These are phyloP conservation scores for Lithophane ornitopus DNA, from an alignment of 2,888 invertebrate species.

Conservation along the genomic window DNA sequence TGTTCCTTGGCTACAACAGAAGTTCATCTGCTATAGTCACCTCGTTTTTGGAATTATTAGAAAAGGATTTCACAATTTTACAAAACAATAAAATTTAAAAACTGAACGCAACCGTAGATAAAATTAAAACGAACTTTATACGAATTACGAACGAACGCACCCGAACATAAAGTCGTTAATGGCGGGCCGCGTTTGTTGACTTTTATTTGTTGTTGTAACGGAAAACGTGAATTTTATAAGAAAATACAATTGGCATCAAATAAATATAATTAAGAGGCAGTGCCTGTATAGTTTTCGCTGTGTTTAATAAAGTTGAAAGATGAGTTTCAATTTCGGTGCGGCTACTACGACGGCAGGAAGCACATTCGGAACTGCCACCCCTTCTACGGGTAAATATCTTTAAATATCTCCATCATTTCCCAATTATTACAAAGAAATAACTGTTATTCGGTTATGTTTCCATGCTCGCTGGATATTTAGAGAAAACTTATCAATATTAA, in stretches of 20 bases:
- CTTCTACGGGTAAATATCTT: conserved; percentile 77
- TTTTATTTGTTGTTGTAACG: conserved; percentile 65
- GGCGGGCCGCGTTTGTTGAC: conserved; percentile 62
- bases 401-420: not conserved
- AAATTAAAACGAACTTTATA: no score
- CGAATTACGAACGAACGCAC: conserved; percentile 30
- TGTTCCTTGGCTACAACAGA: not conserved
- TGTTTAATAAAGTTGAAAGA: conserved; percentile 60
- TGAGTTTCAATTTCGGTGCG: conserved; percentile 82
- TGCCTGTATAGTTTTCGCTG: conserved; percentile 22
- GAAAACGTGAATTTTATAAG: conserved; percentile 38
- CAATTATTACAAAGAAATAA: conserved; percentile 11
- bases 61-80: no score
- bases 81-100: no score
- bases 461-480: not conserved
- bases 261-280: conserved; percentile 1
- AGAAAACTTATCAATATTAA: no score
- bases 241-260: conserved; percentile 29
- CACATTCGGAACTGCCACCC: conserved; percentile 82
- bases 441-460: not conserved
- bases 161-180: conserved; percentile 37
- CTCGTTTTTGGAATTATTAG: no score
- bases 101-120: conserved; percentile 30
- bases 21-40: not conserved
- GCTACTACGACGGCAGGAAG: conserved; percentile 78